A percentile compares a stretch with the other conserved stretches of the same genome.
phyloP scores from a whole-genome alignment of 1,140 invertebrate species.

The Cyphomyrmex costatus region DNA sequence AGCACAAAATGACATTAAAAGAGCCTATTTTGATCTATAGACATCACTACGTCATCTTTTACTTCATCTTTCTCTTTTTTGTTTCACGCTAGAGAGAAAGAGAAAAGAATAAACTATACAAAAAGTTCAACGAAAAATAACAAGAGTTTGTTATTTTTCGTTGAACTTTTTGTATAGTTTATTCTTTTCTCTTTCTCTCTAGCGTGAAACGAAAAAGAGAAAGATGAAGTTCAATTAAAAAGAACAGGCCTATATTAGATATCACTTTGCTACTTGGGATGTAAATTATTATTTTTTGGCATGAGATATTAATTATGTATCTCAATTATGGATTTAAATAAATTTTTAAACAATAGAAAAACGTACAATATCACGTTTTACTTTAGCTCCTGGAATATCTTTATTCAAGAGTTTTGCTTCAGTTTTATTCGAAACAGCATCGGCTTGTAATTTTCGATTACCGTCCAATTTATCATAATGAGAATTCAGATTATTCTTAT shows the following conservation, averaged over 20 bases:
- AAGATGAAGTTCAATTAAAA: too few relatives aligned
- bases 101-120: too few relatives aligned
- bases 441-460: not conserved
- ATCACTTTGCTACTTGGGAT: not conserved
- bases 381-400: slow-evolving; percentile 43
- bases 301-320: not conserved
- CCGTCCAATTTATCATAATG: not conserved
- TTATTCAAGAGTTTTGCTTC: slow-evolving; percentile 19
- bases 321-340: not conserved
- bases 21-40: not conserved
- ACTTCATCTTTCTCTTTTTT: not conserved
- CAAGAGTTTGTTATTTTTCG: too few relatives aligned
- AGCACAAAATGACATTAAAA: not conserved
- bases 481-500: slow-evolving; percentile 19
- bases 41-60: not conserved
- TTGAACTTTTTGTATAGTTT: too few relatives aligned
- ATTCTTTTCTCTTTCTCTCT: too few relatives aligned
- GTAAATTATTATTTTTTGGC: not conserved
- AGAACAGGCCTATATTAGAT: not conserved
- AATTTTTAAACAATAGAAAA: not conserved
- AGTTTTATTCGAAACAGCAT: not conserved
- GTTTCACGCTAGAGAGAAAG: too few relatives aligned
- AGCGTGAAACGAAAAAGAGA: too few relatives aligned
- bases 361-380: slow-evolving; percentile 59
- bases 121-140: too few relatives aligned